Evolutionary conservation across 1,140 invertebrate species (phyloP).

Genomic region (Cotesia typhae): DNA sequence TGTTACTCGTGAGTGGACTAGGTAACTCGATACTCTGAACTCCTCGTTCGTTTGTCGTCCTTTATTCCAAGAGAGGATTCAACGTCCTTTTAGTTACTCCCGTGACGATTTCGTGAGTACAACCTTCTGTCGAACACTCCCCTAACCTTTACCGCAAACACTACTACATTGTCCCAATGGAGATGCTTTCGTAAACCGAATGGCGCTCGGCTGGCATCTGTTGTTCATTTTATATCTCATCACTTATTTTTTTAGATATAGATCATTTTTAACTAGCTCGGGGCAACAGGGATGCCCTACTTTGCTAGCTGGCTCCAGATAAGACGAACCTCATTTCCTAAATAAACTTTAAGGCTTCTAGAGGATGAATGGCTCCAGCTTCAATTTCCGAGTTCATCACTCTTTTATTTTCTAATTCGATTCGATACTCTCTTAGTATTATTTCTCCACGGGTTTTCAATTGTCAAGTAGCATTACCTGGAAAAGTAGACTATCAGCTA

Average conservation of each 20-base stretch:
- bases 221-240: constrained; percentile 48
- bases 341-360: constrained; percentile 7
- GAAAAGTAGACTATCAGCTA: neutral
- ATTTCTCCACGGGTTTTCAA: too few species aligned
- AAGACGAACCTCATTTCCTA: constrained; percentile 31
- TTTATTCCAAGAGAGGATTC: constrained; percentile 31
- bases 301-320: neutral
- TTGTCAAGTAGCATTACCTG: too few species aligned
- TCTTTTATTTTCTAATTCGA: neutral
- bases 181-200: constrained; percentile 48
- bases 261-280: neutral
- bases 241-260: neutral
- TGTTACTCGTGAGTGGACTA: constrained; percentile 50
- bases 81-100: constrained; percentile 5
- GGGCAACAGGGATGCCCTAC: neutral
- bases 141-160: constrained; percentile 5
- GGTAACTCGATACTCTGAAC: constrained; percentile 53
- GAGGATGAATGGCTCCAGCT: neutral
- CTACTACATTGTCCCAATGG: constrained; percentile 42
- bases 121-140: constrained; percentile 39
- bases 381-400: neutral
- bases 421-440: too few species aligned
- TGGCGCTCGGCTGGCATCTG: constrained; percentile 60
- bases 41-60: constrained; percentile 22
- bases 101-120: constrained; percentile 40